Conservation (phyloP, 2,113 vertebrate genomes). For the Raja brachyura region DNA sequence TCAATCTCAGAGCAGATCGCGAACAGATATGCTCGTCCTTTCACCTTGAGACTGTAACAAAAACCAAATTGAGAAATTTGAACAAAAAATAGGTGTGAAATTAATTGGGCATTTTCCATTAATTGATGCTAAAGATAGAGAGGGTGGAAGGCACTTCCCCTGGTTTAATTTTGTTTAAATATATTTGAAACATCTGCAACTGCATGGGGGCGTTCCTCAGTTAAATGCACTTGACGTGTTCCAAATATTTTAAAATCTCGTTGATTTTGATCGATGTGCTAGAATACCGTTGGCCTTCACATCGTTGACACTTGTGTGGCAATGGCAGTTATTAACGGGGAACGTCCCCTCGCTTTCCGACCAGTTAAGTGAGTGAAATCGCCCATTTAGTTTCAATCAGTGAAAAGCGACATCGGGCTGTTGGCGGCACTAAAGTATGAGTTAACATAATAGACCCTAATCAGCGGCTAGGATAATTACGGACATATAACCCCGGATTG, state of each 20-base stretch:
- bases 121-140: neutral
- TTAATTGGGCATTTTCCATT: neutral
- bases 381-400: neutral
- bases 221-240: too few relatives aligned
- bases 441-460: constrained; percentile 29
- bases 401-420: neutral
- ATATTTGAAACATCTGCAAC: too few relatives aligned
- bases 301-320: neutral
- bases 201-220: too few relatives aligned
- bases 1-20: neutral
- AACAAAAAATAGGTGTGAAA: neutral
- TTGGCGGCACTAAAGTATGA: neutral
- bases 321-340: neutral
- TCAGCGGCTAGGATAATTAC: constrained; percentile 33
- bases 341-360: neutral
- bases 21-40: too few relatives aligned
- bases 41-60: neutral
- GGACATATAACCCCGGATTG: constrained; percentile 39
- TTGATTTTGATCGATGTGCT: neutral
- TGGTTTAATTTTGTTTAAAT: neutral
- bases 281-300: neutral
- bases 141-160: neutral
- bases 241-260: neutral
- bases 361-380: neutral
- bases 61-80: neutral